Evolutionary conservation across 2,888 invertebrate genomes (phyloP), one percentile per base, ranked within the genome.

Genomic region (Atherix ibis): DNA sequence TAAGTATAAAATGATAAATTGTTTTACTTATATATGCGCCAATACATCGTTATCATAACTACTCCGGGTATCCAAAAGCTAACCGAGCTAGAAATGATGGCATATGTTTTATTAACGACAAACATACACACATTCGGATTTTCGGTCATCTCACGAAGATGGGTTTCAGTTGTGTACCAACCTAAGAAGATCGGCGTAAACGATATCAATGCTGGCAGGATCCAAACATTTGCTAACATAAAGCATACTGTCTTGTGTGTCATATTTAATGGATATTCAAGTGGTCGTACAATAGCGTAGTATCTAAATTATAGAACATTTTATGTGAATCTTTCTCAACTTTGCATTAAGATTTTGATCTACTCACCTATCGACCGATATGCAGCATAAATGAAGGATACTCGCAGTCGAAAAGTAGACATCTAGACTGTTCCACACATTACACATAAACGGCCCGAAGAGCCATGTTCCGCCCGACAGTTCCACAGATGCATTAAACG

Each of bases 401-500:
- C 89, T 89, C 0, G 89, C 91, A 2, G 82, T 89, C 46, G 81
- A 88, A 56, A 92, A 94, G 53, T 91, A 87, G 2, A 95, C 94
- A 58, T 95, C 94, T 46, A 92, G 67, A 2, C 91, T 87, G 60
- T 92, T 94, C 83, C 91, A 95, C 12, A 92, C 83, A 58, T 92
- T 89, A 60, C 92, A 92, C 82, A 89, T 83, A 51, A 83, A 80
- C 48, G 78, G 77, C 0, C 88, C 87, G 49, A 92, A 89, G 40
- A 87, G 58, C 92, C 92, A 92, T 43, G 67, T 70, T 8, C 78
- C 78, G 5, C 77, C 78, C 2, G 82, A 80, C 13, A 89, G 66
- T 56, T 87, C 84, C 18, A 88, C 83, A 51, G 81, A 81, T 45
- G 87, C 85, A 65, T 89, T 89, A 58, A 89, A 89, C 45, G 85